Evolutionary conservation across 2,888 invertebrate genomes (phyloP), one percentile per base, ranked within the genome.

Genomic region (Campaea margaritaria): DNA sequence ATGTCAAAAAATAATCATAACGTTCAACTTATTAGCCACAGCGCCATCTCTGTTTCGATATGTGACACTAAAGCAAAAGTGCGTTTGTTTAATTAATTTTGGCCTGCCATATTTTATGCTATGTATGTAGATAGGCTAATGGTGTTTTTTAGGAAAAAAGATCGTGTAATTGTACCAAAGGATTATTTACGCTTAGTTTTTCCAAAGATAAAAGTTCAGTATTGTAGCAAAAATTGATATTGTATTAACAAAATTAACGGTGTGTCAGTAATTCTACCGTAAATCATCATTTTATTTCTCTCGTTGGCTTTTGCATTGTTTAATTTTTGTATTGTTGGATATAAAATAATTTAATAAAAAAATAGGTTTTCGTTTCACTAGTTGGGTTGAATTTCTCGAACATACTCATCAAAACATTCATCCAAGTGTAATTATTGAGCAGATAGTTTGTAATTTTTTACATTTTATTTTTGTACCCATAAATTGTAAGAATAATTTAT

Each of bases 391-490:
- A 21, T 21, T 21, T 21, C 21, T 21, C 5, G 21, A 21, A 21
- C 38, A 14, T 0, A 10, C 1, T 39, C 41, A 42, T 39, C 14
- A 39, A 7, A n/a, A 13, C 13, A 31, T 49, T 42, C 54, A 60
- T 7, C 43, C 47, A 31, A 50, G 36, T 61, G 44, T 45, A 45
- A 57, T 51, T 21, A 21, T 21, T 59, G 47, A 62, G 63, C 65
- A 65, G 62, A 58, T 69, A 86, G 84, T 78, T 84, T 79, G 85
- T 81, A 79, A 81, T 83, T 83, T 62, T 64, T 85, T 81, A 85
- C 80, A 87, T 87, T 89, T 91, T 90, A 90, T 91, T 85, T 85
- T 90, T 90, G 74, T 89, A 89, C 83, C 81, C 78, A 70, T 86
- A 81, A 46, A 75, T 74, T 75, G 64, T 86, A 88, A 87, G 82